Percentiles rank a stretch among this genome's conserved stretches.
These are phyloP conservation scores for Callinectes sapidus DNA, from an alignment of 2,888 invertebrate genomes.

Conservation along the genomic window DNA sequence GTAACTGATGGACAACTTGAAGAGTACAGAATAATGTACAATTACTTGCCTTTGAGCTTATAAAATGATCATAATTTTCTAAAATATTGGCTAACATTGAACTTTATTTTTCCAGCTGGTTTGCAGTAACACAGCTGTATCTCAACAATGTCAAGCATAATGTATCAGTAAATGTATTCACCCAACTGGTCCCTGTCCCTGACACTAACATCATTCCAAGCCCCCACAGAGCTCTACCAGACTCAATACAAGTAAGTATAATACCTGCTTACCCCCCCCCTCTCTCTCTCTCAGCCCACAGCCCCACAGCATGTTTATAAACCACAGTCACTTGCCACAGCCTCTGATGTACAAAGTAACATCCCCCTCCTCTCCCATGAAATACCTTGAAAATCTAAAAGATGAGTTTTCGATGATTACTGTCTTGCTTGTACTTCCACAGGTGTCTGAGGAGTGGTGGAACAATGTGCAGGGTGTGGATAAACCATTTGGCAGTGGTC, in stretches of 20 bases:
- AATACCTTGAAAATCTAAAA: conserved; percentile 6
- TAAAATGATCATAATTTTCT: not conserved
- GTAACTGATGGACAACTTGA: not conserved
- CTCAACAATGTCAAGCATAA: conserved; percentile 38
- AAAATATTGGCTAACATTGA: not conserved
- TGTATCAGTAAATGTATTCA: conserved; percentile 51
- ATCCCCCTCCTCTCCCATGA: not conserved
- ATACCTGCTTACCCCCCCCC: not conserved
- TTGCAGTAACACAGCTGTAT: conserved; percentile 56
- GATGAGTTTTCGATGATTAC: not conserved
- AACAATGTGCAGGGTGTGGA: conserved; percentile 55
- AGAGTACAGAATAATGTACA: not conserved
- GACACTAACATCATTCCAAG: conserved; percentile 20
- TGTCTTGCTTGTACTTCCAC: not conserved
- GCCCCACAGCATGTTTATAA: no score
- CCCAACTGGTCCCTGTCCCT: conserved; percentile 61
- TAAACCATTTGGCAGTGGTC: conserved; percentile 44
- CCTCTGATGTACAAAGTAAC: no score
- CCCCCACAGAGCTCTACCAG: not conserved
- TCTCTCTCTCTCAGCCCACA: no score
- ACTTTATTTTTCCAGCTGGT: conserved; percentile 44
- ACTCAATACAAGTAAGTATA: conserved; percentile 40
- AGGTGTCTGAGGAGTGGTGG: conserved; percentile 62
- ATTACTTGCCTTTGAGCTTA: not conserved
- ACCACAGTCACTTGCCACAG: no score